Conservation (phyloP, 2,113 vertebrate genomes). For the Aegithalos caudatus region DNA sequence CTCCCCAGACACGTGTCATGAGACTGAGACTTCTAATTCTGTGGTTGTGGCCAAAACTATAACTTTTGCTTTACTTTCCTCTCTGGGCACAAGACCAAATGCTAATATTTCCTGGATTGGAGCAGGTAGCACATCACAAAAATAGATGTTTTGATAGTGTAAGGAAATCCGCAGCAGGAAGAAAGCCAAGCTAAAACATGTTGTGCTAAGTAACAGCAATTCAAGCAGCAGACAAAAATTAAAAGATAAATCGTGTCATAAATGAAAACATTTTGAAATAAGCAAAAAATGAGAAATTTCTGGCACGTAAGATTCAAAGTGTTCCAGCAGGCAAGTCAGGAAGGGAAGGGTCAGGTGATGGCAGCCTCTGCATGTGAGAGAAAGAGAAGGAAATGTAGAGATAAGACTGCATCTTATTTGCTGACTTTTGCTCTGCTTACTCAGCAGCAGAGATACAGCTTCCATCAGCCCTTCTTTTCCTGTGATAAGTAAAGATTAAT, state of each 20-base stretch:
- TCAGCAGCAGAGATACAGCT: background rate
- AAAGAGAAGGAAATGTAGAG: background rate
- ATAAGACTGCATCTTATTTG: background rate
- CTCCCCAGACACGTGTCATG: accelerated
- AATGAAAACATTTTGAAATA: background rate
- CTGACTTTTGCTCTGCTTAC: background rate
- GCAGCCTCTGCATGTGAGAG: background rate
- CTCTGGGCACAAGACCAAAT: background rate
- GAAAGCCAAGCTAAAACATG: background rate
- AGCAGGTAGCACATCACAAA: background rate
- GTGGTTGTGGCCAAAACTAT: background rate
- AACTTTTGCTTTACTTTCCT: background rate
- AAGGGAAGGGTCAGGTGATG: background rate
- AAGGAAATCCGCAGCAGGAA: background rate
- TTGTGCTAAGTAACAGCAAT: background rate
- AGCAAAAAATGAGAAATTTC: background rate
- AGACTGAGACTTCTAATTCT: background rate
- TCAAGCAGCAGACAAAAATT: background rate
- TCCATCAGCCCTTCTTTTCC: background rate
- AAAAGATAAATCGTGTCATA: background rate
- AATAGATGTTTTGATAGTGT: background rate
- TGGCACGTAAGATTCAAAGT: background rate
- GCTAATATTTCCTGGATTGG: background rate
- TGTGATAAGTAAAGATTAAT: background rate
- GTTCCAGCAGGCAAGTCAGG: background rate